phyloP scores from a whole-genome alignment of 1,140 invertebrate genomes.

The Drosophila trapezifrons region DNA sequence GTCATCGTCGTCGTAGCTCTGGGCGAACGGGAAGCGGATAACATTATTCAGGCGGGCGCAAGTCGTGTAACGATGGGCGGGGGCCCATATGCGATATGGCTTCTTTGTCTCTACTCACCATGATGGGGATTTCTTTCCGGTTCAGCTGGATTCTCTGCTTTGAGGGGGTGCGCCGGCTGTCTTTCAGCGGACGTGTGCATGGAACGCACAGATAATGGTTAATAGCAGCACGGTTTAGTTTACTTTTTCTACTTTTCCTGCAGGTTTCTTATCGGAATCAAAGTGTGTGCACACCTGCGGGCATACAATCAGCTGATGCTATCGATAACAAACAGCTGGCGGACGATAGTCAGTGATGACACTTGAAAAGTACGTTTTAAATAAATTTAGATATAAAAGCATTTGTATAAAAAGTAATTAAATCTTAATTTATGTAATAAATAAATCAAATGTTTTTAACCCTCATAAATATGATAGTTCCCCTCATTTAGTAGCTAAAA shows the following conservation, averaged over 20 bases:
- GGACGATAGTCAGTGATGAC: constrained; percentile 10
- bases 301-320: constrained; percentile 53
- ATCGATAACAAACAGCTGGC: constrained; percentile 43
- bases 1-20: constrained; percentile 89
- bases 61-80: constrained; percentile 14
- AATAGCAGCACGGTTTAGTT: constrained; percentile 18
- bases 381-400: no score
- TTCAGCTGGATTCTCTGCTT: constrained; percentile 40
- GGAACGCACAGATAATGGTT: constrained; percentile 35
- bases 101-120: constrained; percentile 74
- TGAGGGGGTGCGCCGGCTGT: constrained; percentile 5
- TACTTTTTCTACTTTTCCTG: constrained; percentile 48
- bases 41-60: constrained; percentile 27
- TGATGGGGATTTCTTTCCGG: constrained; percentile 31
- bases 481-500: background rate
- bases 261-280: constrained; percentile 67
- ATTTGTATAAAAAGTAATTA: no score
- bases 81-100: constrained; percentile 43
- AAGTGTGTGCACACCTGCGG: constrained; percentile 65
- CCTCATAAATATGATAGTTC: no score
- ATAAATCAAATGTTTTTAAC: no score
- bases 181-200: constrained; percentile 19
- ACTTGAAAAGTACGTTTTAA: background rate
- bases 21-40: background rate
- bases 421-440: background rate